Percentiles rank a stretch among this genome's conserved stretches.
These are phyloP conservation scores for Oryzias sinensis DNA, from an alignment of 2,797 vertebrate species.

Conservation along the genomic window DNA sequence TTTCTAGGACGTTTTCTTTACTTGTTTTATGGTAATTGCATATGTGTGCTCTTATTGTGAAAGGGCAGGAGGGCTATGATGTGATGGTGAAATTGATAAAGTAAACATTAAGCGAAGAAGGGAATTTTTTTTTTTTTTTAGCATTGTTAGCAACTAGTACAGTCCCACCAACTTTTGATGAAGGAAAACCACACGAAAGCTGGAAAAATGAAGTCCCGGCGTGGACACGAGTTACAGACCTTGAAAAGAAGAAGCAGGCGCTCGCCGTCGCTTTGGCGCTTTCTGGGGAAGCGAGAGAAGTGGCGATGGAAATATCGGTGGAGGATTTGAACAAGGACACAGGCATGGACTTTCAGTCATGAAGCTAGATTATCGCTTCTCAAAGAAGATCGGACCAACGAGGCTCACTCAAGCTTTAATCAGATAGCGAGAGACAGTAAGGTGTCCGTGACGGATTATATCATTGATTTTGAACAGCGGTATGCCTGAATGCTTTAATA, in stretches of 20 bases:
- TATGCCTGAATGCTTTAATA: background rate
- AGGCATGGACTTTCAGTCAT: background rate
- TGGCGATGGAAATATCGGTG: background rate
- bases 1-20: too few species aligned
- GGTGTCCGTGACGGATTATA: background rate
- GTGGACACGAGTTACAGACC: background rate
- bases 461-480: background rate
- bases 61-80: too few species aligned
- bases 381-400: too few species aligned
- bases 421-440: background rate
- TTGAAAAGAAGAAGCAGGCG: background rate
- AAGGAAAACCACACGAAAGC: background rate
- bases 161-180: background rate
- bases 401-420: background rate
- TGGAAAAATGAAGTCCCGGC: too few species aligned
- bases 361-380: background rate
- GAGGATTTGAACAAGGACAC: background rate
- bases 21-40: too few species aligned
- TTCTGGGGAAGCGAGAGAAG: background rate
- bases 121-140: background rate
- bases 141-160: background rate
- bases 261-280: background rate
- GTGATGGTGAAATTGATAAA: too few species aligned
- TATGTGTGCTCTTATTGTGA: too few species aligned
- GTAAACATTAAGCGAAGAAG: too few species aligned